Evolutionary conservation across 37 sponge, comb jelly and placozoan genomes (phyloP).

Genomic region (Mnemiopsis leidyi): DNA sequence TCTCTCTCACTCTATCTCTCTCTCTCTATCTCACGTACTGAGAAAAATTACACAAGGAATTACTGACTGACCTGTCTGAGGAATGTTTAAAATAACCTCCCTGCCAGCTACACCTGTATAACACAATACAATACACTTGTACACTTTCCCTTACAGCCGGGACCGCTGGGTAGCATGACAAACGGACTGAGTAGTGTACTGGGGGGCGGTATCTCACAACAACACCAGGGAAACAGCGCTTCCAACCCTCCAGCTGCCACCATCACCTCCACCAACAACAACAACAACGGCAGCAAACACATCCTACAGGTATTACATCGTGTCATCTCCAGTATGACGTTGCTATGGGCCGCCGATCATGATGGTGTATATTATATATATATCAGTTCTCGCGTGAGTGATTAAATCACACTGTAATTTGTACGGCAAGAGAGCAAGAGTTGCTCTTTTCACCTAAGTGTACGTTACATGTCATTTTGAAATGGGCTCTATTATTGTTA

Average conservation of each 20-base stretch:
- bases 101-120: too few relatives aligned
- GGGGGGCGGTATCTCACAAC: background rate
- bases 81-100: background rate
- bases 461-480: too few relatives aligned
- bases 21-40: background rate
- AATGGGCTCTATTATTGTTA: background rate
- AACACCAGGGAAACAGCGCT: background rate
- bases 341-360: background rate
- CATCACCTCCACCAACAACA: constrained; percentile 4
- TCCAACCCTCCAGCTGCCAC: background rate
- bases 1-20: too few relatives aligned
- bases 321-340: background rate
- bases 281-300: background rate
- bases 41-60: background rate
- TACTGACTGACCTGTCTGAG: background rate
- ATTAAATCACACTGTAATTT: background rate
- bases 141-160: background rate
- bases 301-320: constrained; percentile 63
- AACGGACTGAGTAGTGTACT: constrained; percentile 44
- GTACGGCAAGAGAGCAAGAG: background rate
- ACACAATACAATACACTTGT: background rate
- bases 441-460: background rate
- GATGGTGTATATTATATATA: too few relatives aligned
- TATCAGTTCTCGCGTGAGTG: background rate
- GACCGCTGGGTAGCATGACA: background rate